Conservation (phyloP, 2,797 vertebrate species). For the Neostethus bicornis region DNA sequence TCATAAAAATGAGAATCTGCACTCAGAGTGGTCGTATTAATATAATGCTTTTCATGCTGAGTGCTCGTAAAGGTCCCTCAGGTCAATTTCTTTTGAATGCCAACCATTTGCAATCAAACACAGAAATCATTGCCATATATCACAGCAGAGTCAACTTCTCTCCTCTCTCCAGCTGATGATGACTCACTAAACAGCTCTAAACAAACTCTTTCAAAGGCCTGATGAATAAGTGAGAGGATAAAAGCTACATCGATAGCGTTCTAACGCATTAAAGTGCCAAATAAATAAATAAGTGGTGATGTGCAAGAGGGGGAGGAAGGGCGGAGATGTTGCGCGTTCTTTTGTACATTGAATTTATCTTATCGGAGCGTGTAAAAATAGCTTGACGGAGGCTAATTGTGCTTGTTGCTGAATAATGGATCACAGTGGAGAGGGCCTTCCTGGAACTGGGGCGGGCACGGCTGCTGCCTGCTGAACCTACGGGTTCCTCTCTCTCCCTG, state of each 20-base stretch:
- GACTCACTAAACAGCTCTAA: slow-evolving; percentile 72
- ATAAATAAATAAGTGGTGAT: slow-evolving; percentile 80
- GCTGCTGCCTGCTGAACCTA: slow-evolving; percentile 74
- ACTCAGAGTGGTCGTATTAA: slow-evolving; percentile 57
- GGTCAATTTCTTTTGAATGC: slow-evolving; percentile 64
- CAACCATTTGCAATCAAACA: slow-evolving; percentile 53
- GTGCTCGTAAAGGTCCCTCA: slow-evolving; percentile 61
- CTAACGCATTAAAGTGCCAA: slow-evolving; percentile 73
- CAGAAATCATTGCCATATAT: slow-evolving; percentile 48
- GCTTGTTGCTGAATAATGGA: slow-evolving; percentile 84
- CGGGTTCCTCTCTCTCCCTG: slow-evolving; percentile 73
- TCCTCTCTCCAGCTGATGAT: slow-evolving; percentile 47
- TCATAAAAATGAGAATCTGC: slow-evolving; percentile 50
- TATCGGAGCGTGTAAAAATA: slow-evolving; percentile 78
- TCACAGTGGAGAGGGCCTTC: slow-evolving; percentile 79
- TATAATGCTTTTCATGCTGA: slow-evolving; percentile 50
- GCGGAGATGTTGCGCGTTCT: slow-evolving; percentile 59
- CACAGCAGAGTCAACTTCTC: slow-evolving; percentile 44
- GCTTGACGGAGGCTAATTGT: slow-evolving; percentile 81
- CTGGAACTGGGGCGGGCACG: slow-evolving; percentile 72
- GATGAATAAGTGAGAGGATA: slow-evolving; percentile 80
- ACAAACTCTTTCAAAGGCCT: slow-evolving; percentile 75
- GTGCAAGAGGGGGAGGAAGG: slow-evolving; percentile 29
- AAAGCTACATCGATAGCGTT: slow-evolving; percentile 79
- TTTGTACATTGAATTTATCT: slow-evolving; percentile 78